These are phyloP conservation scores for Pseudomugil gertrudae DNA, from an alignment of 2,797 vertebrate species.

Conservation along the genomic window DNA sequence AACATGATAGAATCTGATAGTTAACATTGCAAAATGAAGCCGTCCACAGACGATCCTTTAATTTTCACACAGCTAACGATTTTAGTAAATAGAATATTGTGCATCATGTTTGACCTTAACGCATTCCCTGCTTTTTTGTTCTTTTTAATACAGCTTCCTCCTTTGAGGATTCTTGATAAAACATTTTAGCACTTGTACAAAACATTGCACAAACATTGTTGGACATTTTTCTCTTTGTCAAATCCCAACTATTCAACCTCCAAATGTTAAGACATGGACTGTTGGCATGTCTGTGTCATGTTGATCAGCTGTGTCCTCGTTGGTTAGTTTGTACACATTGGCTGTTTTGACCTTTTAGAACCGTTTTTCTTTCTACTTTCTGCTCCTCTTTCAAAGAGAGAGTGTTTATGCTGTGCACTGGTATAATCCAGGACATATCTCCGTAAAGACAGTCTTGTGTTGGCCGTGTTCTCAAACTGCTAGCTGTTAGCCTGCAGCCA, in stretches of 20 bases:
- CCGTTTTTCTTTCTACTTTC: too few species aligned
- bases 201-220: too few species aligned
- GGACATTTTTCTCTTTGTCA: background rate
- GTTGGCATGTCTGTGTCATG: background rate
- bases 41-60: background rate
- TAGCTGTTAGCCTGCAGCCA: too few species aligned
- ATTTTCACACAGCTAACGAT: constrained; percentile 4
- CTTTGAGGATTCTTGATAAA: background rate
- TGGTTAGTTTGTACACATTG: background rate
- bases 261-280: background rate
- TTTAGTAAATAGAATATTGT: constrained; percentile 39
- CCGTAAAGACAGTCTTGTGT: too few species aligned
- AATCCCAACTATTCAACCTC: background rate
- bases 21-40: constrained; percentile 1
- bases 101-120: background rate
- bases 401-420: too few species aligned
- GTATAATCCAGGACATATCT: too few species aligned
- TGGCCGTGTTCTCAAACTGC: too few species aligned
- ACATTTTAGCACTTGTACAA: too few species aligned
- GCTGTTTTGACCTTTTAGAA: too few species aligned
- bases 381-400: too few species aligned
- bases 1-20: background rate
- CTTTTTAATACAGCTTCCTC: background rate
- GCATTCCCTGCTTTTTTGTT: background rate
- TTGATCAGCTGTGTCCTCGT: background rate